These are phyloP conservation scores for Scaptomyza reducta DNA, from an alignment of 2,888 invertebrate genomes.

Conservation along the genomic window DNA sequence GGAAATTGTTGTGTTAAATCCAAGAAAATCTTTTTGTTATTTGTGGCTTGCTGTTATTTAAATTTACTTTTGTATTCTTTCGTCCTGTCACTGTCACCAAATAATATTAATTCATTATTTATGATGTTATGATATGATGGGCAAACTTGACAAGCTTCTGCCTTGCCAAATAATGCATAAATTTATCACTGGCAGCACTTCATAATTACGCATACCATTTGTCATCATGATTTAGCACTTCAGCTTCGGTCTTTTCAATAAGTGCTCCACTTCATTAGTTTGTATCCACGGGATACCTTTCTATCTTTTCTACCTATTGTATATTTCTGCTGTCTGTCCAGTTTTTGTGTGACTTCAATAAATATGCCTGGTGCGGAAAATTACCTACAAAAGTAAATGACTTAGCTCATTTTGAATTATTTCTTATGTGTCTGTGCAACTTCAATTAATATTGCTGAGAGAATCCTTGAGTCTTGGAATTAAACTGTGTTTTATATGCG, in stretches of 20 bases:
- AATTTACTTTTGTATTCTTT: not conserved
- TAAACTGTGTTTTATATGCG: not conserved
- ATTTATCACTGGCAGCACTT: slow-evolving; percentile 37
- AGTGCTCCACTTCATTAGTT: slow-evolving; percentile 45
- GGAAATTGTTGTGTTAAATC: not conserved
- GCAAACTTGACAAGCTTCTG: slow-evolving; percentile 23
- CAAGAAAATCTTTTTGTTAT: not conserved
- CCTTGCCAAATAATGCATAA: slow-evolving; percentile 35
- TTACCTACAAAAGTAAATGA: not conserved
- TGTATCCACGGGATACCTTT: slow-evolving; percentile 31
- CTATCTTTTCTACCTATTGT: not conserved
- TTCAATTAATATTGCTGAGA: not conserved
- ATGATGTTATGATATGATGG: slow-evolving; percentile 8
- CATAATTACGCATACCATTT: slow-evolving; percentile 54
- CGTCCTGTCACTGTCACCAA: not conserved
- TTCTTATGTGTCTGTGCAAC: not conserved
- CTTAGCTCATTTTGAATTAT: not conserved
- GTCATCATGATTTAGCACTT: slow-evolving; percentile 54
- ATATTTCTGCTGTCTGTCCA: not conserved
- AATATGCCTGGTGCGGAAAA: slow-evolving; percentile 10
- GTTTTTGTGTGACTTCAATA: slow-evolving; percentile 4
- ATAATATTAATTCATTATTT: slow-evolving; percentile 29
- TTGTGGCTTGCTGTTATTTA: not conserved
- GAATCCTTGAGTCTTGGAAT: not conserved
- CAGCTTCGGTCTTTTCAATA: slow-evolving; percentile 42